phyloP scores from a whole-genome alignment of 2,888 invertebrate species.

The Caenorhabditis virilis region DNA sequence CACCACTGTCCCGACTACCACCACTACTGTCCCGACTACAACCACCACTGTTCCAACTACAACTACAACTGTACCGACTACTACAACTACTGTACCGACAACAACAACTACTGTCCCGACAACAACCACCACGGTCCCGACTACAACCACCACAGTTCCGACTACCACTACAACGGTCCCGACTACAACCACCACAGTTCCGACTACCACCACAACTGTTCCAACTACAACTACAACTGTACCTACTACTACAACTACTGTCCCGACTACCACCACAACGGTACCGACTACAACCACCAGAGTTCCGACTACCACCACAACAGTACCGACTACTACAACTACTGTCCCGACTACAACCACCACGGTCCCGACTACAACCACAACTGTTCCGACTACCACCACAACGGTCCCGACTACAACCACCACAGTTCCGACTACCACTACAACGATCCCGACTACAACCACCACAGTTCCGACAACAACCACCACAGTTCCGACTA shows the following conservation, averaged over 20 bases:
- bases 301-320: neutral
- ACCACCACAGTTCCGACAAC: neutral
- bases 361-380: neutral
- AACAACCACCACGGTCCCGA: constrained; percentile 4
- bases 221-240: constrained; percentile 7
- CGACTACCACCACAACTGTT: constrained; percentile 4
- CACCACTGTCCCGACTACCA: constrained; percentile 6
- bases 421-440: neutral
- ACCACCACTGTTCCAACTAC: constrained; percentile 18
- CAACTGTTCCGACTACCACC: constrained; percentile 1
- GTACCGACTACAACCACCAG: constrained; percentile 9
- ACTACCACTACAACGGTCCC: constrained; percentile 1
- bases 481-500: neutral
- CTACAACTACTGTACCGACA: constrained; percentile 15
- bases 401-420: neutral
- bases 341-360: neutral
- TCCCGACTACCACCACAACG: neutral
- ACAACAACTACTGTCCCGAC: constrained; percentile 12
- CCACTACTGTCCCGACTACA: constrained; percentile 8
- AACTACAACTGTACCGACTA: constrained; percentile 21
- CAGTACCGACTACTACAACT: neutral
- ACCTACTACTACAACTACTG: constrained; percentile 2
- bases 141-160: constrained; percentile 3
- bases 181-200: constrained; percentile 3
- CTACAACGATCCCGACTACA: neutral